A percentile compares a stretch with the other conserved stretches of the same genome.
These are phyloP conservation scores for Eilema caniola DNA, from an alignment of 2,888 invertebrate species.

Conservation along the genomic window DNA sequence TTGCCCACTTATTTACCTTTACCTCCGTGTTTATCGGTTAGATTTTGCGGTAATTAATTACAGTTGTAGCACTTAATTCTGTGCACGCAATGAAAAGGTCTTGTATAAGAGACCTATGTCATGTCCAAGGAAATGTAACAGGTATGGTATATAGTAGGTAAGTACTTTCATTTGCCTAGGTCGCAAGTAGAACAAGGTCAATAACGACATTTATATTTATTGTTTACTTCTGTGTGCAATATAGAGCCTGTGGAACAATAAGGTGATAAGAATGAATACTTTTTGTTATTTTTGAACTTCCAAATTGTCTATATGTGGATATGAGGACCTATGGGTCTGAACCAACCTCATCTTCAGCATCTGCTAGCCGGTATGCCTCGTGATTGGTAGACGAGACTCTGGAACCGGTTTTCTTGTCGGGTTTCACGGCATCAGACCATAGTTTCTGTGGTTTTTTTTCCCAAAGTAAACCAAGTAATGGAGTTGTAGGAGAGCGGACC, in stretches of 20 bases:
- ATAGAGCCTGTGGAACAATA: background rate
- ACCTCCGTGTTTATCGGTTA: constrained; percentile 15
- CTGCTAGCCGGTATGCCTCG: background rate
- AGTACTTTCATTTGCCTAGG: constrained; percentile 9
- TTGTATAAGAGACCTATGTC: background rate
- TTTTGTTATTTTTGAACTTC: background rate
- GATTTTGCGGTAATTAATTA: constrained; percentile 28
- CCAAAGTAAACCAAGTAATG: constrained; percentile 7
- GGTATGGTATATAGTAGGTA: too few species aligned
- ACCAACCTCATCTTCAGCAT: too few species aligned
- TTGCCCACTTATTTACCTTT: background rate
- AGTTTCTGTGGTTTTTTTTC: background rate
- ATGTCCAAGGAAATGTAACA: background rate
- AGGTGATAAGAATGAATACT: background rate
- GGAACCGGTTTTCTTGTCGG: background rate
- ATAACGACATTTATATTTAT: background rate
- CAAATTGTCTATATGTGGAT: background rate
- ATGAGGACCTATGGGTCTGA: too few species aligned
- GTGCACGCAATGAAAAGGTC: constrained; percentile 26
- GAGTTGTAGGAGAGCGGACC: too few species aligned
- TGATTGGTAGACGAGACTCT: background rate
- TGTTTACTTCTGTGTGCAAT: background rate
- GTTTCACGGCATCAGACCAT: too few species aligned
- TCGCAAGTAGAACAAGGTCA: background rate
- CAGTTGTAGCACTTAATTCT: constrained; percentile 15